A percentile compares a stretch with the other conserved stretches of the same genome.
Evolutionary conservation across 2,797 vertebrate species (phyloP).

Genomic region (Hyperoplus immaculatus): DNA sequence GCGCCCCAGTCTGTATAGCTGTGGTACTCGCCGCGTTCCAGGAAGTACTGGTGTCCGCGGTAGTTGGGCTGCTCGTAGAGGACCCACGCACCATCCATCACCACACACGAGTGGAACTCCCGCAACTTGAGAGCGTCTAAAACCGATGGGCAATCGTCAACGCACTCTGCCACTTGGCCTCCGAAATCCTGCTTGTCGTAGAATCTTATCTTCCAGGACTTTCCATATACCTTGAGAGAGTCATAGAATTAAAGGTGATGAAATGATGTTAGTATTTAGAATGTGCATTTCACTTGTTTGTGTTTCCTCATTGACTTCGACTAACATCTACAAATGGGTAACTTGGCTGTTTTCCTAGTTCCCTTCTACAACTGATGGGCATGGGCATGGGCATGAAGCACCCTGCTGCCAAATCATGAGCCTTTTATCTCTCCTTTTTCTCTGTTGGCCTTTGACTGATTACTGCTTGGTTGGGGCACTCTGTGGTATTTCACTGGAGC

Average conservation of each 20-base stretch:
- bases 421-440: conserved; percentile 76
- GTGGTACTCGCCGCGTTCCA: conserved; percentile 75
- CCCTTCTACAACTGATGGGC: conserved; percentile 62
- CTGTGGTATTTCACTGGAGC: conserved; percentile 63
- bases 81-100: conserved; percentile 75
- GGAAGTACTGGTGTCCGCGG: conserved; percentile 73
- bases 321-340: conserved; percentile 42
- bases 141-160: conserved; percentile 66
- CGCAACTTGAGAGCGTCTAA: conserved; percentile 65
- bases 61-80: conserved; percentile 76
- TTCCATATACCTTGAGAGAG: conserved; percentile 65
- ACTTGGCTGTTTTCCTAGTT: conserved; percentile 70
- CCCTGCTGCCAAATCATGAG: conserved; percentile 73
- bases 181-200: conserved; percentile 73
- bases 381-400: conserved; percentile 45
- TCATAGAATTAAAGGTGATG: neutral
- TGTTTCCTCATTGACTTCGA: conserved; percentile 1
- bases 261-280: neutral
- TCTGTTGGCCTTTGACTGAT: conserved; percentile 70
- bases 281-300: conserved; percentile 2
- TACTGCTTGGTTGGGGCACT: conserved; percentile 69
- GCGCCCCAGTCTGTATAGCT: conserved; percentile 73
- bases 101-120: conserved; percentile 74
- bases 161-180: conserved; percentile 67
- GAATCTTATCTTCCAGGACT: conserved; percentile 72